Evolutionary conservation across 1,140 invertebrate genomes (phyloP).

Genomic region (Cyphomyrmex costatus): DNA sequence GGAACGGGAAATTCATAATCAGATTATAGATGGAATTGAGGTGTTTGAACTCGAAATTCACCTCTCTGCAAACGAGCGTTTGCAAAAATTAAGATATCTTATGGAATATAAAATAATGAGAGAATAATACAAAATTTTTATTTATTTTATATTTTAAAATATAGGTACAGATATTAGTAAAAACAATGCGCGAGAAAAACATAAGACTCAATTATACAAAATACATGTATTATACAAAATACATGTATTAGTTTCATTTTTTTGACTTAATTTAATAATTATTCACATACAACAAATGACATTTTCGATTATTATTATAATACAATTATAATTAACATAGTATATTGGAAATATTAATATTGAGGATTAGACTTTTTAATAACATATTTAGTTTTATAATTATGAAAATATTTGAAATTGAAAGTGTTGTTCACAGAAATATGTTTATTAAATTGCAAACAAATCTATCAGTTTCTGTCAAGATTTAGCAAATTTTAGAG

Average conservation of each 20-base stretch:
- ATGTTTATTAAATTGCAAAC: neutral
- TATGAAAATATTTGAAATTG: neutral
- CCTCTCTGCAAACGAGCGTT: neutral
- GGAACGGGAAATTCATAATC: constrained; percentile 13
- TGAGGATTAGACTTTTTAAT: neutral
- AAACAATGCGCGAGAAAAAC: too few species aligned
- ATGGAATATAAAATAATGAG: neutral
- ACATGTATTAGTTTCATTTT: neutral
- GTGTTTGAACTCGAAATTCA: constrained; percentile 3
- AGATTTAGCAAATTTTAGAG: neutral
- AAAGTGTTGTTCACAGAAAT: neutral
- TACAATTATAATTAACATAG: too few species aligned
- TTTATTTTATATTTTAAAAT: neutral
- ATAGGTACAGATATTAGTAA: neutral
- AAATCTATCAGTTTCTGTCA: neutral
- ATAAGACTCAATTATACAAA: neutral
- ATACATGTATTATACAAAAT: neutral
- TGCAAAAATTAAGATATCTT: neutral
- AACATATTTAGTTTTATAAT: neutral
- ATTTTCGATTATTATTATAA: neutral
- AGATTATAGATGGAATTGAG: neutral
- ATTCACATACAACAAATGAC: neutral
- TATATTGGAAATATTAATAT: constrained; percentile 18
- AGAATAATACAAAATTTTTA: too few species aligned
- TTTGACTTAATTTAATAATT: neutral